phyloP scores from a whole-genome alignment of 2,797 vertebrate genomes.

The Diplodus puntazzo region DNA sequence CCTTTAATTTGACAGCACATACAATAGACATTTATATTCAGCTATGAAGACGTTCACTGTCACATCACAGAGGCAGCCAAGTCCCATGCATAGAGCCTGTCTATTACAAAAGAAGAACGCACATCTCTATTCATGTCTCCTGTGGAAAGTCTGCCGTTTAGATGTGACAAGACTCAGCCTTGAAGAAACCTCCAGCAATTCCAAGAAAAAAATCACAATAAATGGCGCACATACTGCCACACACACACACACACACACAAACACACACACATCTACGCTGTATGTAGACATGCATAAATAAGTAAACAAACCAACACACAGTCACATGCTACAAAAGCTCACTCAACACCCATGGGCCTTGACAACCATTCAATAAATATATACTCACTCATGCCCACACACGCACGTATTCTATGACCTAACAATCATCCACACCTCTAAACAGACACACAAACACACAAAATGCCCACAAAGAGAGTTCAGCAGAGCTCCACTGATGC shows the following conservation, averaged over 20 bases:
- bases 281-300: conserved; percentile 3
- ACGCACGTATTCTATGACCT: conserved; percentile 19
- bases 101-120: conserved; percentile 50
- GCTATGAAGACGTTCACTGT: conserved; percentile 70
- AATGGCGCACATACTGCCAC: conserved; percentile 14
- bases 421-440: conserved; percentile 30
- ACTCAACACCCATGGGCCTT: background rate
- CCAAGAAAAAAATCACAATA: conserved; percentile 60
- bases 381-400: conserved; percentile 1
- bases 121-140: conserved; percentile 55
- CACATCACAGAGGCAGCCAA: conserved; percentile 47
- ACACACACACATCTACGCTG: background rate
- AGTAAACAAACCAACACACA: conserved; percentile 23
- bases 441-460: conserved; percentile 34
- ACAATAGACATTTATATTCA: conserved; percentile 39
- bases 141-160: conserved; percentile 59
- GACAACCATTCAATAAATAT: background rate
- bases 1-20: conserved; percentile 48
- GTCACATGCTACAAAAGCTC: conserved; percentile 8
- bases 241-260: conserved; percentile 12
- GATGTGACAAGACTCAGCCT: conserved; percentile 68
- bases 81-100: conserved; percentile 53
- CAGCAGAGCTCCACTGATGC: conserved; percentile 56
- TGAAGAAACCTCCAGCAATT: conserved; percentile 62
- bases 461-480: conserved; percentile 33